Conservation (phyloP, 2,797 vertebrate species). For the Brachyalestes nurse region DNA sequence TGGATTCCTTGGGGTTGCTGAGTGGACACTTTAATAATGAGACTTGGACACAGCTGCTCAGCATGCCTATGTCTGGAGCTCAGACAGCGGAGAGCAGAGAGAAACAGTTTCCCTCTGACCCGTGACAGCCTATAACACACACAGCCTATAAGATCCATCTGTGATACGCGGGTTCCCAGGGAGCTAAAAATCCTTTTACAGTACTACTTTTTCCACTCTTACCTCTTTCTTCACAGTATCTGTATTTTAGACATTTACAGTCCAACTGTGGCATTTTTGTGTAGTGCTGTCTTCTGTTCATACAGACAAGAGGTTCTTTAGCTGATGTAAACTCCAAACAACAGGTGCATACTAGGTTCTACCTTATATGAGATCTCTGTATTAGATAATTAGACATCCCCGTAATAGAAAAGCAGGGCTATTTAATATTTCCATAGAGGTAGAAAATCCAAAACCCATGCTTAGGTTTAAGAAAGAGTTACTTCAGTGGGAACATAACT, state of each 20-base stretch:
- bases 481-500: too few species aligned
- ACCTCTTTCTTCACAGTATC: not conserved
- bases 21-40: conserved; percentile 57
- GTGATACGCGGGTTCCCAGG: not conserved
- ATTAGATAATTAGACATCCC: too few species aligned
- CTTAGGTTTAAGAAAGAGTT: too few species aligned
- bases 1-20: conserved; percentile 59
- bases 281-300: not conserved
- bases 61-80: conserved; percentile 40
- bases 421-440: too few species aligned
- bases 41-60: conserved; percentile 37
- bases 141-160: not conserved
- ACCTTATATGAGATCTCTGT: too few species aligned
- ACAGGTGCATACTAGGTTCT: too few species aligned
- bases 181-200: not conserved
- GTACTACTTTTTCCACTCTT: not conserved
- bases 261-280: not conserved
- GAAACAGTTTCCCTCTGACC: conserved; percentile 20
- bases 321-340: not conserved
- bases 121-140: not conserved
- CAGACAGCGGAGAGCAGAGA: conserved; percentile 26
- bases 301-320: not conserved
- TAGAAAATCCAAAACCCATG: too few species aligned
- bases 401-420: too few species aligned
- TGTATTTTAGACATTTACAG: not conserved